Percentiles rank a stretch among this genome's conserved stretches.
Conservation (phyloP, 35 echinoderm and acorn worm genomes). For the Apostichopus californicus region DNA sequence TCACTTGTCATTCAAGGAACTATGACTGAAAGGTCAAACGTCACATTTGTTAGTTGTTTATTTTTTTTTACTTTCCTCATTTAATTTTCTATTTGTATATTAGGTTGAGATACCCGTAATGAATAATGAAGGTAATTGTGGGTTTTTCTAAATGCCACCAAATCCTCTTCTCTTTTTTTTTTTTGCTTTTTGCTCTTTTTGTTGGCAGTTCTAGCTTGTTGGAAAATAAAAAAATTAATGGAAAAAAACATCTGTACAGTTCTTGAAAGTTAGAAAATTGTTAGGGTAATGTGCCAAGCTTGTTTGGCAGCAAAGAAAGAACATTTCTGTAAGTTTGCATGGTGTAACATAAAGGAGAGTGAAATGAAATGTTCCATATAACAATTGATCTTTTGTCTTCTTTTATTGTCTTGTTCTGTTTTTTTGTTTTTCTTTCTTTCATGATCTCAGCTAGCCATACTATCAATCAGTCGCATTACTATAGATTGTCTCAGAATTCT, state of each 20-base stretch:
- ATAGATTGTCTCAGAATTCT: too few relatives aligned
- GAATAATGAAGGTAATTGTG: conserved; percentile 9
- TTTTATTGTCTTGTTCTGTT: neutral
- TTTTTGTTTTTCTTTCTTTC: too few relatives aligned
- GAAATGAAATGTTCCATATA: conserved; percentile 40
- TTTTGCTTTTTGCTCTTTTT: neutral
- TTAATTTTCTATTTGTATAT: conserved; percentile 1
- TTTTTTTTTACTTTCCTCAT: neutral
- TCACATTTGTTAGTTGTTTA: neutral
- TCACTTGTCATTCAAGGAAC: neutral
- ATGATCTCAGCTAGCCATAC: too few relatives aligned
- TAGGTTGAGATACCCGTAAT: neutral
- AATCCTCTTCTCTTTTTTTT: neutral
- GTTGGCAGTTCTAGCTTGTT: conserved; percentile 5
- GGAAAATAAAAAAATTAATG: conserved; percentile 15
- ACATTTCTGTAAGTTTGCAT: conserved; percentile 29
- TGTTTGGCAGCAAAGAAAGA: conserved; percentile 17
- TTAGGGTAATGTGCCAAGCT: conserved; percentile 37
- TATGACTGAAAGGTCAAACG: neutral
- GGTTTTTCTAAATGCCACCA: neutral
- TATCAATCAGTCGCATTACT: too few relatives aligned
- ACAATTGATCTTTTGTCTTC: neutral
- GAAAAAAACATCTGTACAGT: conserved; percentile 46
- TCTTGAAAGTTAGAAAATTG: conserved; percentile 46
- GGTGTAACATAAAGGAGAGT: conserved; percentile 30